phyloP scores from a whole-genome alignment of 2,888 invertebrate genomes.

The Pyrrhia umbra region DNA sequence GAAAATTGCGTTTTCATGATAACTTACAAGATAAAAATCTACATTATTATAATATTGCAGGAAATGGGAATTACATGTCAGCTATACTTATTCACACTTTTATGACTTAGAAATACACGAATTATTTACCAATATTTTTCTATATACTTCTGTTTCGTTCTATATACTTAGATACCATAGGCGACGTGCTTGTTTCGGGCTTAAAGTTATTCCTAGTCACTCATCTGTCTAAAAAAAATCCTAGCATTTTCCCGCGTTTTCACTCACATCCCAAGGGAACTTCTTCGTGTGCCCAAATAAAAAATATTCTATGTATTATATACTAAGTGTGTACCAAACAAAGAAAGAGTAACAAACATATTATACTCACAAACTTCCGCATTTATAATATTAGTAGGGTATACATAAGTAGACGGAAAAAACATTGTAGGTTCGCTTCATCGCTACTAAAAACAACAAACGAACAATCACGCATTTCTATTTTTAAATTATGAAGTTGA shows the following conservation, averaged over 20 bases:
- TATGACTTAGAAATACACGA: not conserved
- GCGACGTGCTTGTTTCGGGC: not conserved
- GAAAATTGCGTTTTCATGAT: constrained; percentile 45
- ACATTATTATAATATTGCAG: constrained; percentile 4
- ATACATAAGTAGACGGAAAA: too few species aligned
- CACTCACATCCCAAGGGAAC: too few species aligned
- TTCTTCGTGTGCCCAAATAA: too few species aligned
- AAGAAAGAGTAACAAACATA: too few species aligned
- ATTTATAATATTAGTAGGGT: too few species aligned
- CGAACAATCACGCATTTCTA: not conserved
- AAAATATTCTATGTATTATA: too few species aligned
- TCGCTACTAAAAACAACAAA: too few species aligned
- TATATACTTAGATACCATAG: not conserved
- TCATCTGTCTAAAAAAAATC: not conserved
- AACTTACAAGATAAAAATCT: constrained; percentile 13
- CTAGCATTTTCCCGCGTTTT: too few species aligned
- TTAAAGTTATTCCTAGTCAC: not conserved
- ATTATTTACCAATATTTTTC: not conserved
- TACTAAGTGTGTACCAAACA: too few species aligned
- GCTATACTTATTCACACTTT: constrained; percentile 1
- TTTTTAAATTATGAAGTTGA: not conserved
- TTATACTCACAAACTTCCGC: too few species aligned
- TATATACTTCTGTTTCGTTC: not conserved
- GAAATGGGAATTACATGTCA: constrained; percentile 1
- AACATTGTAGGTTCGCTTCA: too few species aligned